phyloP scores from a whole-genome alignment of 2,113 vertebrate genomes.

The Phylloscopus whistleri region DNA sequence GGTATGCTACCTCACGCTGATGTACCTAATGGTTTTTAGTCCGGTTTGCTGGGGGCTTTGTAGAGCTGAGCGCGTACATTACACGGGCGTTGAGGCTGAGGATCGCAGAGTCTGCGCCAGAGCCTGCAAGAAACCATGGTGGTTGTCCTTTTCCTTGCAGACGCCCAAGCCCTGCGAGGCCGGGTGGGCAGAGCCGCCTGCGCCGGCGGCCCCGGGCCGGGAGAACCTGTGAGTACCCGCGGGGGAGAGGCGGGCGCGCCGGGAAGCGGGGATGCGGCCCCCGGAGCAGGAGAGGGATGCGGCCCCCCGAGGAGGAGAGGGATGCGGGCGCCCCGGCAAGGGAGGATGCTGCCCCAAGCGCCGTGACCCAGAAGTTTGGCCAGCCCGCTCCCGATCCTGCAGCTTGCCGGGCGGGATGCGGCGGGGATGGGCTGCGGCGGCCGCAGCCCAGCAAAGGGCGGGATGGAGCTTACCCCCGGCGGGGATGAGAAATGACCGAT shows the following conservation, averaged over 20 bases:
- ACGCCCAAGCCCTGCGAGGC: background rate
- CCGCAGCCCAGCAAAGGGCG: background rate
- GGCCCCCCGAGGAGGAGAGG: background rate
- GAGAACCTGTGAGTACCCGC: background rate
- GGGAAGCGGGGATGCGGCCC: background rate
- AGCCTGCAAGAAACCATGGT: background rate
- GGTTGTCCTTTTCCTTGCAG: background rate
- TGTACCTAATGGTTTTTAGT: background rate
- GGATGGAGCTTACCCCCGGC: background rate
- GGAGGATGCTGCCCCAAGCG: background rate
- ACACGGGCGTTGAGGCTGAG: background rate
- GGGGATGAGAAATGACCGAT: background rate
- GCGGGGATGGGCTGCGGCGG: background rate
- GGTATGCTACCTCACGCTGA: background rate
- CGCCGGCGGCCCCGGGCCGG: background rate
- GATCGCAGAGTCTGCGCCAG: background rate
- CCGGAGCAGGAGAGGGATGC: too few relatives aligned
- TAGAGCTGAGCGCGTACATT: background rate
- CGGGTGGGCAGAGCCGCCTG: background rate
- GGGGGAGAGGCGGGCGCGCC: background rate
- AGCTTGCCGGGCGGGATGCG: background rate
- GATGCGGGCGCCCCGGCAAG: background rate
- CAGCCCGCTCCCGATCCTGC: background rate
- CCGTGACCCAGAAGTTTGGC: slow-evolving; percentile 22
- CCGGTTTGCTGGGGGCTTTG: background rate